These are phyloP conservation scores for Taurulus bubalis DNA, from an alignment of 2,113 vertebrate species.

Conservation along the genomic window DNA sequence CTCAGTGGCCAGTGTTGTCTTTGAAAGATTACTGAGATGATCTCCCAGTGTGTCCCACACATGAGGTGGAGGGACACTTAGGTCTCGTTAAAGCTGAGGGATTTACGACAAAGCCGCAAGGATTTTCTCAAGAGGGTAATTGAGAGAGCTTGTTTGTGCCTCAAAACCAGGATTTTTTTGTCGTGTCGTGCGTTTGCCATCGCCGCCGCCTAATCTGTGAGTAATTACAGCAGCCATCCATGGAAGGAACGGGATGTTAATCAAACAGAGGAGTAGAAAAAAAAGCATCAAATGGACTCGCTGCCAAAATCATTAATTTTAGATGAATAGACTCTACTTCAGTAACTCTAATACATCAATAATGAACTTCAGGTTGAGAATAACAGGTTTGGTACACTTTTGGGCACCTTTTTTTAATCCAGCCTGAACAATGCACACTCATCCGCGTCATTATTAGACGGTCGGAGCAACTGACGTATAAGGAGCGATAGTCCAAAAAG, in stretches of 20 bases:
- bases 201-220: conserved; percentile 45
- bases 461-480: background rate
- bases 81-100: conserved; percentile 54
- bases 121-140: conserved; percentile 66
- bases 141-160: conserved; percentile 59
- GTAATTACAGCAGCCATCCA: conserved; percentile 48
- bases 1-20: conserved; percentile 48
- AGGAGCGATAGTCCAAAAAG: background rate
- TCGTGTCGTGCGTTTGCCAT: conserved; percentile 29
- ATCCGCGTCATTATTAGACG: too few relatives aligned
- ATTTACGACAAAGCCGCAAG: conserved; percentile 58
- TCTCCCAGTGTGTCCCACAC: conserved; percentile 48
- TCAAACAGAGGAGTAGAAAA: conserved; percentile 7
- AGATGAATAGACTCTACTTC: conserved; percentile 8
- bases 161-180: conserved; percentile 31
- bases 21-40: conserved; percentile 61
- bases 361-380: background rate
- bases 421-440: too few relatives aligned
- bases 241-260: conserved; percentile 41
- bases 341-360: background rate
- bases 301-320: conserved; percentile 1
- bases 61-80: conserved; percentile 35
- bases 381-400: background rate
- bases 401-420: background rate
- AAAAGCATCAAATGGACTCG: background rate